These are phyloP conservation scores for Lepus timidus DNA, from an alignment of 2,113 vertebrate species.

Conservation along the genomic window DNA sequence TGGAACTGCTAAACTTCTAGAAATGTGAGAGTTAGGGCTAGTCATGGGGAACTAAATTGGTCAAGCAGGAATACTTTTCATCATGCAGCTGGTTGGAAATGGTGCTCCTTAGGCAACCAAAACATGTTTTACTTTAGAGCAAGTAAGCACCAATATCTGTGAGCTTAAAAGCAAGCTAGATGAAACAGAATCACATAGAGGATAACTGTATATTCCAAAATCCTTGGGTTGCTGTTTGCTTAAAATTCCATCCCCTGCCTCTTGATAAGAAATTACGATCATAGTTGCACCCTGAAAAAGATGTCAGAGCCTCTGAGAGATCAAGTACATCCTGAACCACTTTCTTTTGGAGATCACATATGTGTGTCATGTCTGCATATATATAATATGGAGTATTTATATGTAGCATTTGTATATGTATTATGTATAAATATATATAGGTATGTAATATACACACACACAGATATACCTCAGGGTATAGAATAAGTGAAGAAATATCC, in stretches of 20 bases:
- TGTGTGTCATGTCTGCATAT: neutral
- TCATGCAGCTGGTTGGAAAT: neutral
- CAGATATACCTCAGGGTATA: neutral
- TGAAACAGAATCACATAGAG: neutral
- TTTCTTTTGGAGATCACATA: neutral
- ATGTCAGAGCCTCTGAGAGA: neutral
- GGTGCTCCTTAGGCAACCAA: neutral
- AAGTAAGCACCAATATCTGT: neutral
- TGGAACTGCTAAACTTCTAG: neutral
- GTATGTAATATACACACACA: too few species aligned
- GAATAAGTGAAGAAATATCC: neutral
- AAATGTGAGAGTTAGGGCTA: neutral
- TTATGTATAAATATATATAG: too few species aligned
- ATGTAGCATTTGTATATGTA: too few species aligned
- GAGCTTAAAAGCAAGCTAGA: neutral
- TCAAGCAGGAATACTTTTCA: neutral
- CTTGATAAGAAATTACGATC: constrained; percentile 1
- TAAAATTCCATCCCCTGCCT: neutral
- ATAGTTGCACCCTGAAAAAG: neutral
- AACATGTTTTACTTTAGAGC: neutral
- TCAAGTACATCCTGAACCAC: neutral
- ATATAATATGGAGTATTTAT: too few species aligned
- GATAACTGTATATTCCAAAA: neutral
- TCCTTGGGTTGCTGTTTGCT: neutral
- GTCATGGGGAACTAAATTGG: neutral